phyloP scores from a whole-genome alignment of 2,888 invertebrate species.

The Tetanocera ferruginea region DNA sequence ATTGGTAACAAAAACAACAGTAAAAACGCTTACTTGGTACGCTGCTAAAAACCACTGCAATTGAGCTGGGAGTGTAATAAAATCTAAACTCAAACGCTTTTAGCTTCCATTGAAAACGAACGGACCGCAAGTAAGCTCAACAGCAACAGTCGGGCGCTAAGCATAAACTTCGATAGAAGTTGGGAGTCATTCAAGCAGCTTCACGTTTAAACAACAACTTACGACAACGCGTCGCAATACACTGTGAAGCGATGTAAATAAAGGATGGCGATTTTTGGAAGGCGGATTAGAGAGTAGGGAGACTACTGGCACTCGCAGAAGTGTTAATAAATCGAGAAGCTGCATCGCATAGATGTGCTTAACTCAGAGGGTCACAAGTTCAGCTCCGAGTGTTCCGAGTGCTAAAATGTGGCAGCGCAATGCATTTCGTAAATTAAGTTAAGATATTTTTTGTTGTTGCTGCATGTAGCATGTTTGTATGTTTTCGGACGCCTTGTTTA shows the following conservation, averaged over 20 bases:
- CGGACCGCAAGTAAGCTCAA: neutral
- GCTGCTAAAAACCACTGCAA: neutral
- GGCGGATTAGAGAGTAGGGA: neutral
- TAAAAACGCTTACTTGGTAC: neutral
- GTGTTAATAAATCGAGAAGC: constrained; percentile 36
- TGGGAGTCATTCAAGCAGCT: neutral
- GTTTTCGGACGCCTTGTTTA: too few relatives aligned
- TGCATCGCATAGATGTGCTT: constrained; percentile 26
- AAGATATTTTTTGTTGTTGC: neutral
- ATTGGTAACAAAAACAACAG: constrained; percentile 40
- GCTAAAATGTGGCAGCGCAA: constrained; percentile 9
- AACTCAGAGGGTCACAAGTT: constrained; percentile 29
- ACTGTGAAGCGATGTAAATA: neutral
- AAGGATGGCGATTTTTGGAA: neutral
- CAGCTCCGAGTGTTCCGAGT: neutral
- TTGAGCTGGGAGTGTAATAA: neutral
- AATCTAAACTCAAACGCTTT: neutral
- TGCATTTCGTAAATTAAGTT: constrained; percentile 31
- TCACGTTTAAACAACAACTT: neutral
- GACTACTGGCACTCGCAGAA: neutral
- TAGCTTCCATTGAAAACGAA: neutral
- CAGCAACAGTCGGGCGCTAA: neutral
- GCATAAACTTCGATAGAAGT: neutral
- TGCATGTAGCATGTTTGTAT: too few relatives aligned
- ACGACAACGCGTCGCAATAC: too few relatives aligned